Percentiles rank a stretch among this genome's conserved stretches.
Conservation (phyloP, 2,888 invertebrate species). For the Zeuzera pyrina region DNA sequence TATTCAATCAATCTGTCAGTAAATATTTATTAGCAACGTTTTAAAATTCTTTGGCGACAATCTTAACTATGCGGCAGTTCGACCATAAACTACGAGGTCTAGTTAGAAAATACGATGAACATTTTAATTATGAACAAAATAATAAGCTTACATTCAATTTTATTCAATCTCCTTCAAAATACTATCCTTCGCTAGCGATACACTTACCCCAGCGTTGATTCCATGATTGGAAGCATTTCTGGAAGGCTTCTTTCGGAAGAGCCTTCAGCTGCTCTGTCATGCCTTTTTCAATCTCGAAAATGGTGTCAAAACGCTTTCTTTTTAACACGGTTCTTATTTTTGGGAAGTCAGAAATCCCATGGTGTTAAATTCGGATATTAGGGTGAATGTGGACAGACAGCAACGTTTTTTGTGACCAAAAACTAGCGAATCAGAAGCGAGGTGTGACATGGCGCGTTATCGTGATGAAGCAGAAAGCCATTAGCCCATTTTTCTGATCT, state of each 20-base stretch:
- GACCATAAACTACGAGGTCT: too few species aligned
- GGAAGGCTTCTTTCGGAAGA: neutral
- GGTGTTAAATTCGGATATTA: neutral
- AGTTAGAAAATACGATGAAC: too few species aligned
- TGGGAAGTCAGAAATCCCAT: neutral
- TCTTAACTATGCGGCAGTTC: too few species aligned
- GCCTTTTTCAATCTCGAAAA: neutral
- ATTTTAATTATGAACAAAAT: too few species aligned
- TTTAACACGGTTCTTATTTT: neutral
- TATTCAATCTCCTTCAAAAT: too few species aligned
- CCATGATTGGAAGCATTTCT: neutral
- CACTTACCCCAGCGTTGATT: neutral
- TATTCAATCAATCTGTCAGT: too few species aligned
- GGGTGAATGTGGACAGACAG: too few species aligned
- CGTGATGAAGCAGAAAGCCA: slow-evolving; percentile 1
- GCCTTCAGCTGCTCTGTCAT: neutral
- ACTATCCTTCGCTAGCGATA: neutral
- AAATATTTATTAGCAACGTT: too few species aligned
- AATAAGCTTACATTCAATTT: too few species aligned
- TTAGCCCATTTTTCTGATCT: slow-evolving; percentile 1
- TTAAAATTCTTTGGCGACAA: too few species aligned
- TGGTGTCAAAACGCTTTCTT: neutral
- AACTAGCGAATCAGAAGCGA: slow-evolving; percentile 1
- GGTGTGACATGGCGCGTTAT: neutral
- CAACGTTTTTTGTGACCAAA: neutral